Conservation (phyloP, 2,888 invertebrate species). For the Apamea sordens region DNA sequence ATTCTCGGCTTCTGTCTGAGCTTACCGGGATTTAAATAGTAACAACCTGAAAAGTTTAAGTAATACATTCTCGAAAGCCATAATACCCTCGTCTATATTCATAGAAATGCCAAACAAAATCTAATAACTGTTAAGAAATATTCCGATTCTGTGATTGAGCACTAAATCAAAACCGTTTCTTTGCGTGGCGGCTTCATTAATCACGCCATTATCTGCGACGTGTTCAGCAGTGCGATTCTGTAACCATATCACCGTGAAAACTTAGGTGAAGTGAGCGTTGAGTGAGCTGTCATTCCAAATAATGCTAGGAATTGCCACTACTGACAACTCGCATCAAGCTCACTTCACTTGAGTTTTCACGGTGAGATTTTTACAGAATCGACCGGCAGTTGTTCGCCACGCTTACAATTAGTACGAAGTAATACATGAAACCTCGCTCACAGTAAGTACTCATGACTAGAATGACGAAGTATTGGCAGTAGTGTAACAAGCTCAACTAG, state of each 20-base stretch:
- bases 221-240: too few species aligned
- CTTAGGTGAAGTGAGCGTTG: too few species aligned
- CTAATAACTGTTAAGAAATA: constrained; percentile 12
- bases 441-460: not conserved
- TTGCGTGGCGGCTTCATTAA: constrained; percentile 19
- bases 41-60: not conserved
- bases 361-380: too few species aligned
- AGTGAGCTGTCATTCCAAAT: too few species aligned
- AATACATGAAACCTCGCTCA: constrained; percentile 11
- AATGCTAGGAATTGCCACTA: too few species aligned
- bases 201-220: constrained; percentile 17
- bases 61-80: not conserved
- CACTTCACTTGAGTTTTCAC: too few species aligned
- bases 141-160: not conserved
- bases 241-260: too few species aligned
- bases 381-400: constrained; percentile 2
- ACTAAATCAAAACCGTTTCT: constrained; percentile 8
- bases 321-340: too few species aligned
- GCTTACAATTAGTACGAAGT: constrained; percentile 16
- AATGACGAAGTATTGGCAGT: constrained; percentile 8
- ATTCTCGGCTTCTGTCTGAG: not conserved
- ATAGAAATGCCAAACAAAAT: constrained; percentile 14
- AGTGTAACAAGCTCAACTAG: constrained; percentile 17
- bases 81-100: constrained; percentile 15
- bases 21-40: not conserved